Conservation (phyloP, 2,888 invertebrate species). For the Amitus sp. region DNA sequence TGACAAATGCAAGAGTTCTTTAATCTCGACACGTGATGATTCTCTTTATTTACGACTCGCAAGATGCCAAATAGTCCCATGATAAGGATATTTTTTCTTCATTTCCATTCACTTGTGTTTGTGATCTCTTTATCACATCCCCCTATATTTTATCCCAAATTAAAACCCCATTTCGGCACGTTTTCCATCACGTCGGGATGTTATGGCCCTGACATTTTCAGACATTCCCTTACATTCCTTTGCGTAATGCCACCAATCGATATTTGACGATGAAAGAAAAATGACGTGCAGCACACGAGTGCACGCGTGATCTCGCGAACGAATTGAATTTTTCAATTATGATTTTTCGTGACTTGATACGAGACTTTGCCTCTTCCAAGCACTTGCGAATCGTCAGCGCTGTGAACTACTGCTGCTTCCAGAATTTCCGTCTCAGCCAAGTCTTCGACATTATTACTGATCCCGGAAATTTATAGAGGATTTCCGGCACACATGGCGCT, state of each 20-base stretch:
- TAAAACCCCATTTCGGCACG: too few relatives aligned
- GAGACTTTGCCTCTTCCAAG: conserved; percentile 51
- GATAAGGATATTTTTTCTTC: conserved; percentile 46
- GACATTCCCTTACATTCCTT: too few relatives aligned
- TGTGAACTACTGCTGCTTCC: conserved; percentile 38
- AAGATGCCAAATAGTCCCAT: conserved; percentile 50
- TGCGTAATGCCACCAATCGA: too few relatives aligned
- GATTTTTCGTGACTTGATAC: conserved; percentile 58
- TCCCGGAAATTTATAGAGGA: conserved; percentile 60
- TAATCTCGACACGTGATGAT: conserved; percentile 62
- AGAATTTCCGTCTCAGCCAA: conserved; percentile 50
- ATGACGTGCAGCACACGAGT: background rate
- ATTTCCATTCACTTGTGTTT: conserved; percentile 38
- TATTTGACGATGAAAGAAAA: background rate
- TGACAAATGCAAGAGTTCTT: conserved; percentile 64
- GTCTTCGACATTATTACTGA: conserved; percentile 63
- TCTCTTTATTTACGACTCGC: conserved; percentile 50
- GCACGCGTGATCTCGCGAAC: too few relatives aligned
- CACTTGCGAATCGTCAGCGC: conserved; percentile 53
- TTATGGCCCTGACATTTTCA: too few relatives aligned
- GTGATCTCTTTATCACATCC: conserved; percentile 41
- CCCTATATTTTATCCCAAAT: background rate
- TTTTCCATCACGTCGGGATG: too few relatives aligned
- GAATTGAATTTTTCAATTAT: conserved; percentile 37
- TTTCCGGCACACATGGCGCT: conserved; percentile 62